Base-by-base conservation (phyloP, 2,888 invertebrate species). In the Actias luna region DNA sequence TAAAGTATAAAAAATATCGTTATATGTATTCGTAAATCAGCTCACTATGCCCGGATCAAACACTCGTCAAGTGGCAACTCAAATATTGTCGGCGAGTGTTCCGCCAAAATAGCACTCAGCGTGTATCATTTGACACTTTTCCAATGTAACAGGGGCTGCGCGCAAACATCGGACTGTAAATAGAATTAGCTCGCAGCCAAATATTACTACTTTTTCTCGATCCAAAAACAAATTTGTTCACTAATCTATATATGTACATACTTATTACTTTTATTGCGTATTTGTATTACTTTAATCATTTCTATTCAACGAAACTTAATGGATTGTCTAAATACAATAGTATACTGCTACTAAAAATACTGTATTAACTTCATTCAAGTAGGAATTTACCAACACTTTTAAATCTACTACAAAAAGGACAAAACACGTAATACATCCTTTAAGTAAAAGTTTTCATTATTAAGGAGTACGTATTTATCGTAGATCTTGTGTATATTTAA, bases 41-140 rank as follows among this genome's bases (percentile, higher is more conserved):
- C 5, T 31, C n/a, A 22, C 58, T 55, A 16, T 61, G 42, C 39
- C 61, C 67, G 73, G 72, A 70, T 69, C 73, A 71, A 72, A 74
- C 69, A 69, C 29, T 63, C 69, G 71, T 66, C 75, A 78, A 81
- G 80, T 82, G 83, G 73, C 75, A 79, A 74, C 63, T 66, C 78
- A 83, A 88, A 88, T 86, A 85, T 87, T 88, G 77, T 74, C 76
- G 55, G 62, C 65, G 73, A 74, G 69, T 69, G 76, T 76, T 79
- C 76, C 77, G 79, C 73, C 79, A 77, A 80, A 79, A 81, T 78
- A 78, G 76, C 71, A 67, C 64, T 63, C 72, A 75, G 60, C 74
- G 76, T 72, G 75, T 78, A 78, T 79, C 79, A 75, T 78, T 80
- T 76, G 82, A 78, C 82, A 81, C 80, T 81, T 81, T 82, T 76